These are phyloP conservation scores for Ptyas mucosa DNA, from an alignment of 2,113 vertebrate species.

Conservation along the genomic window DNA sequence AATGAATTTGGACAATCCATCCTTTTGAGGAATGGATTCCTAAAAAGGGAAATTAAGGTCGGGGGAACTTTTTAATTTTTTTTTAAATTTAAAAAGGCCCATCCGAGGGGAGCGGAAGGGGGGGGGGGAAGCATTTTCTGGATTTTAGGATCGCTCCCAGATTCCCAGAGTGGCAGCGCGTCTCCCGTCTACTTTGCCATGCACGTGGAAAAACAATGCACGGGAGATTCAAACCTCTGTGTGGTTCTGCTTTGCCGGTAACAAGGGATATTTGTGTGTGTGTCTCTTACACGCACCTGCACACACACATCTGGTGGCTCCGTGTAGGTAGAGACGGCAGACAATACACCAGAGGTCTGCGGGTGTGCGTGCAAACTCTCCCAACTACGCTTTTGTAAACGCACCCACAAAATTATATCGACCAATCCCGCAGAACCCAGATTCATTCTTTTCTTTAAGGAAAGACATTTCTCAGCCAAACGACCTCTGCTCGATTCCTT, in stretches of 20 bases:
- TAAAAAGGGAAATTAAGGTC: not conserved
- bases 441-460: not conserved
- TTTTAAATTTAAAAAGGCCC: not conserved
- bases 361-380: not conserved
- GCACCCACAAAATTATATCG: not conserved
- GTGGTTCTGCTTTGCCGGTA: not conserved
- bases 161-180: not conserved
- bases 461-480: not conserved
- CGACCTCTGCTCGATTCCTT: not conserved
- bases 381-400: conserved; percentile 28
- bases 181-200: not conserved
- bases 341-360: not conserved
- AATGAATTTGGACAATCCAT: not conserved
- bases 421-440: conserved; percentile 27
- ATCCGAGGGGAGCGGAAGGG: not conserved
- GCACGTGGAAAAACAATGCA: not conserved
- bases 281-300: not conserved
- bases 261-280: not conserved
- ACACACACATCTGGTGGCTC: not conserved
- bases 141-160: not conserved
- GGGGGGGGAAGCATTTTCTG: not conserved
- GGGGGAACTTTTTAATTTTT: not conserved
- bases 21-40: not conserved
- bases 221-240: not conserved
- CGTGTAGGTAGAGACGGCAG: not conserved